phyloP scores from a whole-genome alignment of 2,888 invertebrate genomes.

The Allacma fusca region DNA sequence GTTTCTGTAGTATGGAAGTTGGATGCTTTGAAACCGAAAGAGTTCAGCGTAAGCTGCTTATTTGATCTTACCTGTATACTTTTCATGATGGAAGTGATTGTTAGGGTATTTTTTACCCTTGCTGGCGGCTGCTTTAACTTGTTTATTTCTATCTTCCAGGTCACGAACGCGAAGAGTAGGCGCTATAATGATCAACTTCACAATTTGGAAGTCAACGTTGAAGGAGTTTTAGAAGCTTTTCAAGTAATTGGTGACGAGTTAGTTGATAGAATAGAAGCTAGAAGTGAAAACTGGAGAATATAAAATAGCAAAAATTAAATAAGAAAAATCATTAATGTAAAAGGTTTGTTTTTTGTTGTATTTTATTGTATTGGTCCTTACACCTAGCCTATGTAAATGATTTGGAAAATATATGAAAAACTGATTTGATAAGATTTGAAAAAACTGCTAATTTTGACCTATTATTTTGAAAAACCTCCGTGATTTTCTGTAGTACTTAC shows the following conservation, averaged over 20 bases:
- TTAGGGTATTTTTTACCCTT: too few species aligned
- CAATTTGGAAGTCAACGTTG: constrained; percentile 69
- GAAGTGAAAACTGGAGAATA: constrained; percentile 39
- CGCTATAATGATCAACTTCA: constrained; percentile 66
- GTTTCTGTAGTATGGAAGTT: constrained; percentile 88
- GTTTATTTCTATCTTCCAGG: constrained; percentile 63
- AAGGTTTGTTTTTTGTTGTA: too few species aligned
- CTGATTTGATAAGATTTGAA: too few species aligned
- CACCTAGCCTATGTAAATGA: too few species aligned
- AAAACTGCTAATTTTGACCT: too few species aligned
- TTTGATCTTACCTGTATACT: background rate
- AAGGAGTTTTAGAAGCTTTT: constrained; percentile 78
- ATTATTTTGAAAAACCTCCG: too few species aligned
- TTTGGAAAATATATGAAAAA: too few species aligned
- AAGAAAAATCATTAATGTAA: too few species aligned
- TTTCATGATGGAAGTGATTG: too few species aligned
- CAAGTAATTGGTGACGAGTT: constrained; percentile 74
- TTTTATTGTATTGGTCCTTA: too few species aligned
- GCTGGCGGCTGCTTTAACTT: too few species aligned
- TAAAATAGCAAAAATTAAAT: background rate
- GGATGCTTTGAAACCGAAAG: constrained; percentile 69
- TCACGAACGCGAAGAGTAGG: constrained; percentile 69
- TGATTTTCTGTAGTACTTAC: too few species aligned
- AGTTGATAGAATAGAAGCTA: constrained; percentile 68
- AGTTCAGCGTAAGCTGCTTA: constrained; percentile 74